Evolutionary conservation across 2,113 vertebrate species (phyloP).

Genomic region (Panurus biarmicus): DNA sequence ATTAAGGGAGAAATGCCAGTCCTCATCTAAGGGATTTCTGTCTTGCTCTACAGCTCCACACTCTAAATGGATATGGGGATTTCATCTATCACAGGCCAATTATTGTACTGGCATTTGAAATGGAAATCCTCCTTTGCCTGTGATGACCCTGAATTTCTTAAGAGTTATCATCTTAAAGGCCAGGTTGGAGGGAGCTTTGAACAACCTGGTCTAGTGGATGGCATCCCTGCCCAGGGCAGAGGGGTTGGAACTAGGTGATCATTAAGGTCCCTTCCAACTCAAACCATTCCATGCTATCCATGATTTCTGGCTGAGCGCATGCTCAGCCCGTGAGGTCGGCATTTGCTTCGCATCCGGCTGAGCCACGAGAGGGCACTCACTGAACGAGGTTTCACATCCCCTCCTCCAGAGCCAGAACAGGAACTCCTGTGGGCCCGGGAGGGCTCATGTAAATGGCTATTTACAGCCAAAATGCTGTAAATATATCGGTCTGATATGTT

Average conservation of each 20-base stretch:
- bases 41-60: background rate
- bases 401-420: background rate
- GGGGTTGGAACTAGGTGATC: background rate
- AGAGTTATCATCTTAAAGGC: background rate
- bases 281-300: background rate
- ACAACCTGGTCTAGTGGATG: background rate
- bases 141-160: background rate
- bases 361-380: slow-evolving; percentile 64
- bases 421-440: background rate
- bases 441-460: fast-evolving
- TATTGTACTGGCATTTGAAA: background rate
- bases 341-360: background rate
- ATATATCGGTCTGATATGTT: background rate
- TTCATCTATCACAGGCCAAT: background rate
- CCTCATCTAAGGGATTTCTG: background rate
- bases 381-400: background rate
- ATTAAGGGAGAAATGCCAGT: background rate
- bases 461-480: background rate
- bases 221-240: fast-evolving
- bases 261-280: background rate
- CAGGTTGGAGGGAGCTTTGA: background rate
- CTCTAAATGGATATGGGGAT: background rate
- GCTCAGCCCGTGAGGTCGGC: background rate
- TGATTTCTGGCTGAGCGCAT: fast-evolving
- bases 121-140: background rate